A percentile compares a stretch with the other conserved stretches of the same genome.
These are phyloP conservation scores for Alfaro cultratus DNA, from an alignment of 2,797 vertebrate genomes.

Conservation along the genomic window DNA sequence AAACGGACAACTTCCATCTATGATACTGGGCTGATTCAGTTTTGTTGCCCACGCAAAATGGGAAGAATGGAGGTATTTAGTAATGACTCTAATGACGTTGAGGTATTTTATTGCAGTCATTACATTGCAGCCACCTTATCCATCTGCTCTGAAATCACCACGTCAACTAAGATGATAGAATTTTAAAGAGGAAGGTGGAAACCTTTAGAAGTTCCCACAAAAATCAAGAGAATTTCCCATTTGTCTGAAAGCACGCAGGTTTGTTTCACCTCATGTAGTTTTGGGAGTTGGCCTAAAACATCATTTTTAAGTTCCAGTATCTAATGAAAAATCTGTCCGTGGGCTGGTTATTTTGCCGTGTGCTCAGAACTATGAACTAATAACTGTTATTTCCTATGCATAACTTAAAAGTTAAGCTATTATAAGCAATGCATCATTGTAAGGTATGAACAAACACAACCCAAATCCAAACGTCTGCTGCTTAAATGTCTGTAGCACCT, in stretches of 20 bases:
- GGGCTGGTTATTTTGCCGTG: slow-evolving; percentile 64
- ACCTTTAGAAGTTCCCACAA: slow-evolving; percentile 85
- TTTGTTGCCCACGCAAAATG: slow-evolving; percentile 38
- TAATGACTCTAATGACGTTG: slow-evolving; percentile 51
- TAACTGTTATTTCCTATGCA: slow-evolving; percentile 76
- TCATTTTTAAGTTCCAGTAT: slow-evolving; percentile 82
- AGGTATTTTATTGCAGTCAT: slow-evolving; percentile 69
- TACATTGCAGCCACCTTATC: slow-evolving; percentile 73
- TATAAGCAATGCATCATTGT: slow-evolving; percentile 60
- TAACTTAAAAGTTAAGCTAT: slow-evolving; percentile 69
- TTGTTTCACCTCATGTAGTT: slow-evolving; percentile 89
- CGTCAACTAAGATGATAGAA: slow-evolving; percentile 76
- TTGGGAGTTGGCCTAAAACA: slow-evolving; percentile 84
- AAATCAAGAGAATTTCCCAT: slow-evolving; percentile 85
- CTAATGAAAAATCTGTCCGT: slow-evolving; percentile 76
- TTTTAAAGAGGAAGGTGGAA: slow-evolving; percentile 81
- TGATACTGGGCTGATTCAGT: slow-evolving; percentile 32
- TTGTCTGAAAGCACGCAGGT: slow-evolving; percentile 81
- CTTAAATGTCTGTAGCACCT: slow-evolving; percentile 45
- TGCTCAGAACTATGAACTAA: slow-evolving; percentile 70
- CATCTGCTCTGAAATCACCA: slow-evolving; percentile 66
- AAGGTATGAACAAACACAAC: slow-evolving; percentile 56
- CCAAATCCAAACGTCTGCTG: slow-evolving; percentile 40
- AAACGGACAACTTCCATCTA: slow-evolving; percentile 15
- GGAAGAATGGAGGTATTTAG: slow-evolving; percentile 50